phyloP scores from a whole-genome alignment of 2,113 vertebrate genomes.

The Nesoenas mayeri region DNA sequence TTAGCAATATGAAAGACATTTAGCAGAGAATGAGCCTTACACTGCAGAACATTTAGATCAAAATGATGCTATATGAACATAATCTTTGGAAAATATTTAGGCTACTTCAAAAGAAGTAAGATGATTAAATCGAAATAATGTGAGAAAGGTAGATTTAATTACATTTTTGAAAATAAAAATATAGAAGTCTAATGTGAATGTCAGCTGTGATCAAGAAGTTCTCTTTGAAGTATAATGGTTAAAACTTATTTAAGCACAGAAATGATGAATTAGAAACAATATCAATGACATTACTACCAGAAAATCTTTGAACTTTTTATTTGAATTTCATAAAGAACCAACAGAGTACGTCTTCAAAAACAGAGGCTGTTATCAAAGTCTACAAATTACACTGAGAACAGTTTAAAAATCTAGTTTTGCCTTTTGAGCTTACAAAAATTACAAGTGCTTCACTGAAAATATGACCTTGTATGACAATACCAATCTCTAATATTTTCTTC shows the following conservation, averaged over 20 bases:
- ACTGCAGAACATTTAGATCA: neutral
- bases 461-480: neutral
- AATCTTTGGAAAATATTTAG: neutral
- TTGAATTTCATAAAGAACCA: neutral
- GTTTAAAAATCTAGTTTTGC: neutral
- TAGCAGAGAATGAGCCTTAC: neutral
- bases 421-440: neutral
- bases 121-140: neutral
- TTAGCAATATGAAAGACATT: neutral
- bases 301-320: neutral
- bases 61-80: neutral
- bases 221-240: neutral
- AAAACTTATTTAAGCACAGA: neutral
- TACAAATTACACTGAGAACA: neutral
- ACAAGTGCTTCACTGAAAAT: neutral
- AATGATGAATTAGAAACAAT: neutral
- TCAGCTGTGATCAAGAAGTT: neutral
- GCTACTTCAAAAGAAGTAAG: neutral
- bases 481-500: neutral
- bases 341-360: neutral
- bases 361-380: neutral
- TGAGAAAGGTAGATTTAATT: neutral
- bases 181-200: neutral
- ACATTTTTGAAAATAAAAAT: neutral
- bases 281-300: neutral